phyloP scores from a whole-genome alignment of 2,797 vertebrate species.

The Phoebastria nigripes region DNA sequence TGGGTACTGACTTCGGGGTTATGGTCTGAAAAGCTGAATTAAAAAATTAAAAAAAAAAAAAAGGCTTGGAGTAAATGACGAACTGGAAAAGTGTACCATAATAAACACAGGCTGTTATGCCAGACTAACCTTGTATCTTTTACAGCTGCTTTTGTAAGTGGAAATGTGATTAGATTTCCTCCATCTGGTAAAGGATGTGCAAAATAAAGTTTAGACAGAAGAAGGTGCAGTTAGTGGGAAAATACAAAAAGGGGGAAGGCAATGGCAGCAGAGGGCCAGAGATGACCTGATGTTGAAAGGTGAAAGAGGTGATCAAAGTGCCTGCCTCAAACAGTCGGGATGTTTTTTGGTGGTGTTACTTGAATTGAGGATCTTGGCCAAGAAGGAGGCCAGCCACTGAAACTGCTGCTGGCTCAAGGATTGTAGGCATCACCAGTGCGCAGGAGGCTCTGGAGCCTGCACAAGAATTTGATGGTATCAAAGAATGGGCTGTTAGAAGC shows the following conservation, averaged over 20 bases:
- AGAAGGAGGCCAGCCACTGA: not conserved
- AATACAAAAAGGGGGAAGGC: not conserved
- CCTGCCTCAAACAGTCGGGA: not conserved
- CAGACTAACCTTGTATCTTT: not conserved
- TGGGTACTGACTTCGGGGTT: not conserved
- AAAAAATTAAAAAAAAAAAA: not conserved
- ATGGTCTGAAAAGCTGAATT: not conserved
- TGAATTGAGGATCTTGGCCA: not conserved
- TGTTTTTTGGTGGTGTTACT: not conserved
- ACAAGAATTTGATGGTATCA: rapidly evolving
- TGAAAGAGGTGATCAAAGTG: not conserved
- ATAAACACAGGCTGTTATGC: not conserved
- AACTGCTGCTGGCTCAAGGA: not conserved
- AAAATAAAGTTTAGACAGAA: not conserved
- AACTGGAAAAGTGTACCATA: not conserved
- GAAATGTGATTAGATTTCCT: not conserved
- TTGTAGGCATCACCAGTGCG: rapidly evolving
- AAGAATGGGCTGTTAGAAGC: not conserved
- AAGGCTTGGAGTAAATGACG: not conserved
- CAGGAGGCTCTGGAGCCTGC: not conserved
- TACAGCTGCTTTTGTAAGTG: not conserved
- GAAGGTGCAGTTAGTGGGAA: not conserved
- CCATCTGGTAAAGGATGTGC: not conserved
- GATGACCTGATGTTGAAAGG: not conserved
- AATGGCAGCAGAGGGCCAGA: not conserved